Evolutionary conservation across 2,113 vertebrate species (phyloP).

Genomic region (Pipra filicauda): DNA sequence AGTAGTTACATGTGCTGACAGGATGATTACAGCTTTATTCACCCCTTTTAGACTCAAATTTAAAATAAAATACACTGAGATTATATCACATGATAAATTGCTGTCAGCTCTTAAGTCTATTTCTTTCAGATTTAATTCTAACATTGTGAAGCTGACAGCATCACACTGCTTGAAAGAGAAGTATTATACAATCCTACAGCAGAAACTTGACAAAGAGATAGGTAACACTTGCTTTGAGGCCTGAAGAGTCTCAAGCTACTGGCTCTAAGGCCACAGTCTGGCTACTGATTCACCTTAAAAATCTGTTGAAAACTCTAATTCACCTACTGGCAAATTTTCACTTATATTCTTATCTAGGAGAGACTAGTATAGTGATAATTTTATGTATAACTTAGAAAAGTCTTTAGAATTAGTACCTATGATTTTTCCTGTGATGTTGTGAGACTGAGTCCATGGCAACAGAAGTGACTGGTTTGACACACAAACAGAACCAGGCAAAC

Average conservation of each 20-base stretch:
- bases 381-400: not conserved
- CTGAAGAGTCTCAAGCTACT: not conserved
- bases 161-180: not conserved
- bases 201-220: not conserved
- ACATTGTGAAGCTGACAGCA: slow-evolving; percentile 27
- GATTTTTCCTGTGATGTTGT: not conserved
- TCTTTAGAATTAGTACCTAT: not conserved
- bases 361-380: not conserved
- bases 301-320: not conserved
- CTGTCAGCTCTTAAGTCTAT: slow-evolving; percentile 5
- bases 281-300: not conserved
- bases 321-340: not conserved
- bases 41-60: slow-evolving; percentile 44
- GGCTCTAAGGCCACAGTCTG: not conserved
- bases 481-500: not conserved
- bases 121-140: slow-evolving; percentile 38
- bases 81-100: slow-evolving; percentile 56
- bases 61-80: slow-evolving; percentile 56
- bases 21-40: slow-evolving; percentile 61
- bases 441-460: not conserved
- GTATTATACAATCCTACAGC: not conserved
- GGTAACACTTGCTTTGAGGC: not conserved
- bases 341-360: not conserved
- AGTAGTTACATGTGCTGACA: slow-evolving; percentile 57
- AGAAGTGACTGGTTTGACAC: not conserved